These are phyloP conservation scores for Andrena hattorfiana DNA, from an alignment of 2,888 invertebrate genomes.

Conservation along the genomic window DNA sequence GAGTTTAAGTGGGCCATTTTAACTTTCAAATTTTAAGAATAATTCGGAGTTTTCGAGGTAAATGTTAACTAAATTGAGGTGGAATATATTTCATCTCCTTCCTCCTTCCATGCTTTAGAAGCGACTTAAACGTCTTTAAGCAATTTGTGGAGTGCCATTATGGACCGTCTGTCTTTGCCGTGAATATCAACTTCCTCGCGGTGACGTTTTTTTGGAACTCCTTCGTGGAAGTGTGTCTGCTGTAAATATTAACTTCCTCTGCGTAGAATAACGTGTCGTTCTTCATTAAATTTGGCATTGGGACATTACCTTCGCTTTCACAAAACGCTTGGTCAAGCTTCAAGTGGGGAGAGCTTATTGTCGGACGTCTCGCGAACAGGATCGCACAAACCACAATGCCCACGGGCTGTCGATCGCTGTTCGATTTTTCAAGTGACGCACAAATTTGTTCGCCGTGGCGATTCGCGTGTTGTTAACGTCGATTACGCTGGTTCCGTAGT, in stretches of 20 bases:
- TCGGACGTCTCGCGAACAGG: neutral
- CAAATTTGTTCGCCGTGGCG: slow-evolving; percentile 12
- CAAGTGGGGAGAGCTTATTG: neutral
- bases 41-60: no score
- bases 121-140: no score
- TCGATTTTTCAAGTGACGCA: slow-evolving; percentile 33
- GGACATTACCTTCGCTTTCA: neutral
- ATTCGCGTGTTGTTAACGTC: slow-evolving; percentile 19
- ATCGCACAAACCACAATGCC: slow-evolving; percentile 11
- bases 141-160: neutral
- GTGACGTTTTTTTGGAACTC: neutral
- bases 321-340: slow-evolving; percentile 11
- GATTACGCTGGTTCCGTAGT: slow-evolving; percentile 29
- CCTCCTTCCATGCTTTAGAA: no score
- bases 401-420: neutral
- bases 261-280: neutral
- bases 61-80: no score
- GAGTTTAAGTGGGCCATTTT: no score
- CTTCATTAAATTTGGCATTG: neutral
- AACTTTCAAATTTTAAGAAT: no score
- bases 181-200: neutral
- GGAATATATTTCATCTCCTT: no score
- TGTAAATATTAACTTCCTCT: slow-evolving; percentile 16
- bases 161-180: neutral
- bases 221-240: no score